A percentile compares a stretch with the other conserved stretches of the same genome.
Conservation (phyloP, 2,888 invertebrate species). For the Hypomecis punctinalis region DNA sequence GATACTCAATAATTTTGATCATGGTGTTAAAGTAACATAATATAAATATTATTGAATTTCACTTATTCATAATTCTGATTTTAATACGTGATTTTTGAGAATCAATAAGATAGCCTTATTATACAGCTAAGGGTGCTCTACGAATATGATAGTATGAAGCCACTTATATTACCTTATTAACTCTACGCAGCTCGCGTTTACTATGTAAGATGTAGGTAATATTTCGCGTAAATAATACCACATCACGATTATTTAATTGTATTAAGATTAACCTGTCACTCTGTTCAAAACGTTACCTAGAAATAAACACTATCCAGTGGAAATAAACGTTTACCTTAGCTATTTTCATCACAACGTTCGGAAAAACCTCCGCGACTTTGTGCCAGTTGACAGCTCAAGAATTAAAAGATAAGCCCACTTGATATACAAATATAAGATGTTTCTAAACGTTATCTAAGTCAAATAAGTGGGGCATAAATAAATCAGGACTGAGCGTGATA, state of each 20-base stretch:
- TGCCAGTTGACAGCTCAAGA: conserved; percentile 76
- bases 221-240: conserved; percentile 1
- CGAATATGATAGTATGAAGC: too few species aligned
- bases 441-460: conserved; percentile 75
- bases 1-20: too few species aligned
- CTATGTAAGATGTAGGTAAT: background rate
- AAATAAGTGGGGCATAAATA: conserved; percentile 80
- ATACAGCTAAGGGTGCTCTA: too few species aligned
- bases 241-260: conserved; percentile 9
- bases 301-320: background rate
- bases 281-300: background rate
- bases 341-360: conserved; percentile 34
- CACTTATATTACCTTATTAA: too few species aligned
- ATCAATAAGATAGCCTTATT: too few species aligned
- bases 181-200: background rate
- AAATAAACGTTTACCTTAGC: conserved; percentile 17
- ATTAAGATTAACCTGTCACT: conserved; percentile 16
- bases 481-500: conserved; percentile 75
- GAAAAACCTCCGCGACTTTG: conserved; percentile 60
- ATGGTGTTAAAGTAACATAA: too few species aligned
- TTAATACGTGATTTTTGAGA: too few species aligned
- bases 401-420: conserved; percentile 82
- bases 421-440: conserved; percentile 77
- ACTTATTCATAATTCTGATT: too few species aligned
- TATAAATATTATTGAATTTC: too few species aligned